These are phyloP conservation scores for Urophycis tenuis DNA, from an alignment of 2,797 vertebrate genomes.

Conservation along the genomic window DNA sequence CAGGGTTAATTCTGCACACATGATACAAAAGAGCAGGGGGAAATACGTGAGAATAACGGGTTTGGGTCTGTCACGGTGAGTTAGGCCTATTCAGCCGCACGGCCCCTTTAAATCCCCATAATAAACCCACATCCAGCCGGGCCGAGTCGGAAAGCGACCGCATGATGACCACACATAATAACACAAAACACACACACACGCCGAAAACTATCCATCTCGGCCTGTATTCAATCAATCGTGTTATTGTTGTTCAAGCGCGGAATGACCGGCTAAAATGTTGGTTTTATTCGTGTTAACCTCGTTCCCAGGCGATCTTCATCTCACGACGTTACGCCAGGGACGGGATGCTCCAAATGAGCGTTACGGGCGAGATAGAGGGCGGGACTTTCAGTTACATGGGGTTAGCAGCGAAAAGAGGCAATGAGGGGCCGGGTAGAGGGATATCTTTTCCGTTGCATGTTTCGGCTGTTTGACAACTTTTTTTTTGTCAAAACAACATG, in stretches of 20 bases:
- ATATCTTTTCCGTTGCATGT: neutral
- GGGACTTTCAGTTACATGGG: neutral
- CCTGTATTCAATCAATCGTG: neutral
- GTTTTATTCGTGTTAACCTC: neutral
- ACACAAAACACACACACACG: too few species aligned
- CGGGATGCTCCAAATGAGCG: neutral
- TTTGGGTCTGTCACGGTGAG: too few species aligned
- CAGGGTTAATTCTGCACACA: neutral
- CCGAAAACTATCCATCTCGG: neutral
- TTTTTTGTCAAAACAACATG: neutral
- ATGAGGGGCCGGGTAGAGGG: neutral
- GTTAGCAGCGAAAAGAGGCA: neutral
- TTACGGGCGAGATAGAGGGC: neutral
- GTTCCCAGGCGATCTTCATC: neutral
- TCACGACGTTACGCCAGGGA: too few species aligned
- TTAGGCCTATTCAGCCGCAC: neutral
- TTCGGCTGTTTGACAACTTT: neutral
- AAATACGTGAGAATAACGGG: too few species aligned
- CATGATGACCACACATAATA: constrained; percentile 23
- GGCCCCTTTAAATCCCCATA: neutral
- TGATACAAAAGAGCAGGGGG: neutral
- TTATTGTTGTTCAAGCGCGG: neutral
- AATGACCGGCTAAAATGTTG: neutral
- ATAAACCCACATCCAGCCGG: neutral
- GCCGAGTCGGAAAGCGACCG: constrained; percentile 30